Evolutionary conservation across 1,140 invertebrate genomes (phyloP).

Genomic region (Eciton burchellii): DNA sequence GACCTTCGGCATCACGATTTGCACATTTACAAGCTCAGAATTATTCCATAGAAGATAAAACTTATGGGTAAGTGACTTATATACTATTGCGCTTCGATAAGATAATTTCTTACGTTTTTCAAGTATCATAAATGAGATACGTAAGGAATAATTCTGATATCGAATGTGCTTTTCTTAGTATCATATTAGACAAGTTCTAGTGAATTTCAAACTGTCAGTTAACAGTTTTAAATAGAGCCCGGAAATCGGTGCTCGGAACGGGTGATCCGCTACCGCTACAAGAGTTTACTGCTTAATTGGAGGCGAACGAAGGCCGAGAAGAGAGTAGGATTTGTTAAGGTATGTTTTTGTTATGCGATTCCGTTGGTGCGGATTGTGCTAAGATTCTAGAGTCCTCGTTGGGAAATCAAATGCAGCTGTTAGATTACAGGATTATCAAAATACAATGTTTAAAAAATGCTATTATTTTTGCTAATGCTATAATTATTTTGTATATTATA

Average conservation of each 20-base stretch:
- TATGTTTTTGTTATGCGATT: constrained; percentile 74
- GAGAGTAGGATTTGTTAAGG: constrained; percentile 72
- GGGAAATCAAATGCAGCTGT: constrained; percentile 11
- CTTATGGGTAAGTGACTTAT: constrained; percentile 89
- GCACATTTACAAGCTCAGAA: constrained; percentile 94
- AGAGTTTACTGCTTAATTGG: constrained; percentile 72
- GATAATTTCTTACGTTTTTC: constrained; percentile 64
- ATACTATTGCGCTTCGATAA: constrained; percentile 56
- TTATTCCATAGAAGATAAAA: constrained; percentile 99
- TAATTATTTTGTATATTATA: neutral
- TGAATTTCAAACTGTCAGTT: constrained; percentile 76
- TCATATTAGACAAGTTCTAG: constrained; percentile 69
- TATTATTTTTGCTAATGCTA: neutral
- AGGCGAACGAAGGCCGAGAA: constrained; percentile 69
- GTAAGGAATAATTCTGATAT: constrained; percentile 66
- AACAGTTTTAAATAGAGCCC: constrained; percentile 72
- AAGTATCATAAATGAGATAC: neutral
- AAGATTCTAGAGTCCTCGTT: constrained; percentile 52
- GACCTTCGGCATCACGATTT: constrained; percentile 90
- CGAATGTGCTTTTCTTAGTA: constrained; percentile 55
- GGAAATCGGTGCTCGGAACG: constrained; percentile 71
- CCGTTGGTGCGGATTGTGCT: constrained; percentile 46
- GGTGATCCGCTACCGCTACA: constrained; percentile 71
- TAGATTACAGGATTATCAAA: constrained; percentile 26
- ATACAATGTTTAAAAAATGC: constrained; percentile 7